phyloP scores from a whole-genome alignment of 2,113 vertebrate genomes.

The Centropus unirufus region DNA sequence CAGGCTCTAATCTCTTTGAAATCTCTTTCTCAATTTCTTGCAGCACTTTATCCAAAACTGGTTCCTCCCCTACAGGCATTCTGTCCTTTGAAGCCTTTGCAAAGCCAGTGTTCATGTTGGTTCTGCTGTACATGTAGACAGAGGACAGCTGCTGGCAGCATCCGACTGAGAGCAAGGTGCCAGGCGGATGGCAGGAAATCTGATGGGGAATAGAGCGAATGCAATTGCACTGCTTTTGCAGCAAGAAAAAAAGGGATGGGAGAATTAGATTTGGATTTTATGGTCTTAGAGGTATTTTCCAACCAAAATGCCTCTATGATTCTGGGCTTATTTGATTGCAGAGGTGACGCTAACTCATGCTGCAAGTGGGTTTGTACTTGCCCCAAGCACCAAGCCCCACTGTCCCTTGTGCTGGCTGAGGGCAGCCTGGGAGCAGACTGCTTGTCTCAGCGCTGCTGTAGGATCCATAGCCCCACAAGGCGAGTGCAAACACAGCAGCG shows the following conservation, averaged over 20 bases:
- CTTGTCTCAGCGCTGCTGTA: rapidly evolving
- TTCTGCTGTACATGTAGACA: rapidly evolving
- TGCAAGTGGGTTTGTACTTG: rapidly evolving
- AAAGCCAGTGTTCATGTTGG: background rate
- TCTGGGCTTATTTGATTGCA: rapidly evolving
- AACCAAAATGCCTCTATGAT: background rate
- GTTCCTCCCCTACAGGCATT: rapidly evolving
- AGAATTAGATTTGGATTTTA: rapidly evolving
- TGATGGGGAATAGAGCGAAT: rapidly evolving
- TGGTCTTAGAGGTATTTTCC: background rate
- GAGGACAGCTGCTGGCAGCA: background rate
- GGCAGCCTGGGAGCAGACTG: background rate
- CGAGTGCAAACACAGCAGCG: background rate
- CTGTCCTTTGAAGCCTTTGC: background rate
- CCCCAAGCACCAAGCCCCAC: rapidly evolving
- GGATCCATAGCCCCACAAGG: rapidly evolving
- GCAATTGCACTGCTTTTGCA: background rate
- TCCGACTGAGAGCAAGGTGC: background rate
- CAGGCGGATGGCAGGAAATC: background rate
- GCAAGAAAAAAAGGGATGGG: background rate
- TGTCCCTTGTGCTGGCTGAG: rapidly evolving
- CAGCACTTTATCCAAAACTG: background rate
- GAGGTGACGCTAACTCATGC: background rate
- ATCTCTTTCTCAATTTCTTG: background rate
- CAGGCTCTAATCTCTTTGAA: background rate